These are phyloP conservation scores for Butastur rufipennis DNA, from an alignment of 2,113 vertebrate genomes.

Conservation along the genomic window DNA sequence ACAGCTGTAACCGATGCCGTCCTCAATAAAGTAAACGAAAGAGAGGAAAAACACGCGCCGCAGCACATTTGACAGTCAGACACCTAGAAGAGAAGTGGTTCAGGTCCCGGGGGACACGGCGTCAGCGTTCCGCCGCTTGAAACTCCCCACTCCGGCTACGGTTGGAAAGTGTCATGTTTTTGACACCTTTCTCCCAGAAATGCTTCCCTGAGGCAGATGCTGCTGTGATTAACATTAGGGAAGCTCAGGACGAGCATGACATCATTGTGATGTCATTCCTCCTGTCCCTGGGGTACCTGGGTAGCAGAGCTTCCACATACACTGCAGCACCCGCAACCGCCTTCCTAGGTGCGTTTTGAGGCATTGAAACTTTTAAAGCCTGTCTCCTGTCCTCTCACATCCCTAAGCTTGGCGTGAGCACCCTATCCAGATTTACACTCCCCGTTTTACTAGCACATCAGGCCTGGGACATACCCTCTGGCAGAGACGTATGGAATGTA, in stretches of 20 bases:
- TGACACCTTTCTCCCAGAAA: conserved; percentile 15
- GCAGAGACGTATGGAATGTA: neutral
- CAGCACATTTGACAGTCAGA: neutral
- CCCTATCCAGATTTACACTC: conserved; percentile 28
- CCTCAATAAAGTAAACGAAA: conserved; percentile 13
- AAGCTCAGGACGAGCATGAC: neutral
- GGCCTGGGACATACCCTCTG: conserved; percentile 42
- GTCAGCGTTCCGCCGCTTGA: rapidly evolving
- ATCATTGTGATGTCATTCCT: neutral
- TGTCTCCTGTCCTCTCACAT: neutral
- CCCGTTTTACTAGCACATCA: neutral
- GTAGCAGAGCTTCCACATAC: neutral
- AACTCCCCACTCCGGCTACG: neutral
- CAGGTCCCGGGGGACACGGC: neutral
- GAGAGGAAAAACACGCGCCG: neutral
- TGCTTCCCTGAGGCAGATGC: neutral
- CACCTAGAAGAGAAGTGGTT: conserved; percentile 26
- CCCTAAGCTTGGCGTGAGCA: neutral
- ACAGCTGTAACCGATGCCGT: neutral
- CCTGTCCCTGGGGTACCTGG: neutral
- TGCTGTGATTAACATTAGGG: conserved; percentile 6
- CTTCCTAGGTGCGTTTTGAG: neutral
- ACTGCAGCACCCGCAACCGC: rapidly evolving
- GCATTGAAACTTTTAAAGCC: neutral
- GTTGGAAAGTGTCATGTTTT: conserved; percentile 4